Conservation (phyloP, 2,888 invertebrate species). For the Cantharis rufa region DNA sequence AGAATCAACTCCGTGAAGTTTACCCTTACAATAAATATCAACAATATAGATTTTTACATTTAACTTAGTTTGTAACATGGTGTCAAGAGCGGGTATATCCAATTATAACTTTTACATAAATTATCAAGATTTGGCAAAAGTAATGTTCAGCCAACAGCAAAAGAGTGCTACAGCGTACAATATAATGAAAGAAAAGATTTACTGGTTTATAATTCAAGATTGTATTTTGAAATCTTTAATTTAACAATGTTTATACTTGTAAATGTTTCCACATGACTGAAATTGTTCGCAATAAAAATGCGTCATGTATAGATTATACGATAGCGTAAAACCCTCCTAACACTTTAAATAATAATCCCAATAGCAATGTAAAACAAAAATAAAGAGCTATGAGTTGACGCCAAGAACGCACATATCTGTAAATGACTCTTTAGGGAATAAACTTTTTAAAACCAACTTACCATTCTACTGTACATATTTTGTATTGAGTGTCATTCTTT, state of each 20-base stretch:
- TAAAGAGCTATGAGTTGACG: slow-evolving; percentile 3
- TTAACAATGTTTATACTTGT: neutral
- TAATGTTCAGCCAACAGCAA: neutral
- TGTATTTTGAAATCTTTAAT: neutral
- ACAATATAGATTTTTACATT: slow-evolving; percentile 9
- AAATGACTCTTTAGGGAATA: slow-evolving; percentile 1
- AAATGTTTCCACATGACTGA: neutral
- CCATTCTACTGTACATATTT: slow-evolving; percentile 1
- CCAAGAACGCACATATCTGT: slow-evolving; percentile 3
- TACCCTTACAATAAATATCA: slow-evolving; percentile 18
- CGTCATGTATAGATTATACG: slow-evolving; percentile 1
- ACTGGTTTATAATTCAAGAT: neutral
- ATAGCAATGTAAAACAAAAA: slow-evolving; percentile 2
- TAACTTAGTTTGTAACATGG: neutral
- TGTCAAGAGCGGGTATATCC: neutral
- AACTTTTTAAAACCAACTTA: slow-evolving; percentile 3
- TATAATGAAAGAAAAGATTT: neutral
- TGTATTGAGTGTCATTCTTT: slow-evolving; percentile 2
- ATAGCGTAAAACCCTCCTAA: neutral
- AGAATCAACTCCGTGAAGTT: slow-evolving; percentile 14
- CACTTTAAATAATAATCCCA: slow-evolving; percentile 2
- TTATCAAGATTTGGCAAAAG: neutral
- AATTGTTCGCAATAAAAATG: slow-evolving; percentile 1
- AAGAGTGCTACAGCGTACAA: neutral
- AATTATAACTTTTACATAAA: slow-evolving; percentile 4